phyloP scores from a whole-genome alignment of 2,888 invertebrate species.

The Galerucella calmariensis region DNA sequence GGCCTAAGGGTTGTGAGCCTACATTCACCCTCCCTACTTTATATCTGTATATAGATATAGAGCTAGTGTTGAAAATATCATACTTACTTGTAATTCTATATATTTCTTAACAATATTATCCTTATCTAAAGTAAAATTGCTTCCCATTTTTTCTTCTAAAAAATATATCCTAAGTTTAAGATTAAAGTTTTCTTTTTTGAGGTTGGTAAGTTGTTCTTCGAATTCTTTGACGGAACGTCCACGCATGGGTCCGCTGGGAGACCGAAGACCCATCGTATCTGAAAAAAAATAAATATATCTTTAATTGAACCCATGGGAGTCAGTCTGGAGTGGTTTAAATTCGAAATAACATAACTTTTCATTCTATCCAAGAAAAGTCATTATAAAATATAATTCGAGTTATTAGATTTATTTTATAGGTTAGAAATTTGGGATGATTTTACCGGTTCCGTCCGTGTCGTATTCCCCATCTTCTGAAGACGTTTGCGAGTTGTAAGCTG shows the following conservation, averaged over 20 bases:
- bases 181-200: constrained; percentile 93
- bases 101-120: constrained; percentile 76
- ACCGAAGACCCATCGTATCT: constrained; percentile 58
- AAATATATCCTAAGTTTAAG: constrained; percentile 91
- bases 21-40: no score
- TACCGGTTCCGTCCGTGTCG: constrained; percentile 6
- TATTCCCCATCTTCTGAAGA: constrained; percentile 9
- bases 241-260: constrained; percentile 56
- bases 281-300: constrained; percentile 37
- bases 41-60: not conserved
- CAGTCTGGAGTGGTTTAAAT: no score
- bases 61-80: not conserved
- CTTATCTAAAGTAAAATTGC: constrained; percentile 72
- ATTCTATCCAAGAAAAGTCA: no score
- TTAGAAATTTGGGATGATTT: not conserved
- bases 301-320: no score
- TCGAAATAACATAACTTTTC: no score
- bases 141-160: constrained; percentile 84
- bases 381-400: no score
- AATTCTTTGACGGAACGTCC: constrained; percentile 86
- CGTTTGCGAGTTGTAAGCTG: not conserved
- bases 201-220: constrained; percentile 83
- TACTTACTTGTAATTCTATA: constrained; percentile 72
- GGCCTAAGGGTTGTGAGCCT: no score
- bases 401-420: no score